A percentile compares a stretch with the other conserved stretches of the same genome.
Conservation (phyloP, 2,888 invertebrate species). For the Disparrhopalites patrizii region DNA sequence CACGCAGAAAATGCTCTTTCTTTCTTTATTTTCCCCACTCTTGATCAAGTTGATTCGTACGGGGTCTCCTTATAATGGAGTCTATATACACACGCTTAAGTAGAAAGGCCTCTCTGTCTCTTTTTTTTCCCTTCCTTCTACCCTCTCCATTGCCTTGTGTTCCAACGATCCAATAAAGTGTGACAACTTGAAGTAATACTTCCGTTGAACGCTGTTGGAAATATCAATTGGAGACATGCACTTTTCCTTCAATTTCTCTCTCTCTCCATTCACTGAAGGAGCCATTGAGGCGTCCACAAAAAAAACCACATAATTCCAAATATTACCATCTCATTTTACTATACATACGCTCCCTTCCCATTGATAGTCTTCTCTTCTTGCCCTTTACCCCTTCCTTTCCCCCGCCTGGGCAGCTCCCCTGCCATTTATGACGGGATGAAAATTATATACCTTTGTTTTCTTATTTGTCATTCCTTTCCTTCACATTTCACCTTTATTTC, state of each 20-base stretch:
- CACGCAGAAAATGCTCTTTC: neutral
- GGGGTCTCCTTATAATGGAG: neutral
- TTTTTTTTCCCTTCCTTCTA: neutral
- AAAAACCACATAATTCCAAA: too few relatives aligned
- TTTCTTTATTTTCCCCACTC: neutral
- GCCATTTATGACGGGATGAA: too few relatives aligned
- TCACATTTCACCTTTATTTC: too few relatives aligned
- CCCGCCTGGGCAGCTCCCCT: too few relatives aligned
- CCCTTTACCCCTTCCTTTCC: too few relatives aligned
- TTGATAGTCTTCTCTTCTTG: too few relatives aligned
- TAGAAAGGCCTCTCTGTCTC: neutral
- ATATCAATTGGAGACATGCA: constrained; percentile 27
- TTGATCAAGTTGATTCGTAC: too few relatives aligned
- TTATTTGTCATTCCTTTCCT: too few relatives aligned
- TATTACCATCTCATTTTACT: too few relatives aligned
- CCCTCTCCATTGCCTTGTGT: neutral
- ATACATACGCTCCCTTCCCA: too few relatives aligned
- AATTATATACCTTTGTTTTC: too few relatives aligned
- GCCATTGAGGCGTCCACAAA: too few relatives aligned
- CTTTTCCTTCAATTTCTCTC: constrained; percentile 6
- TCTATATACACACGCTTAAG: neutral
- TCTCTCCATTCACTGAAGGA: constrained; percentile 10
- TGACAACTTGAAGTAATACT: constrained; percentile 28
- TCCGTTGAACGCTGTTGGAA: constrained; percentile 24
- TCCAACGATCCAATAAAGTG: constrained; percentile 11